Percentiles rank a stretch among this genome's conserved stretches.
These are phyloP conservation scores for Sitta europaea DNA, from an alignment of 2,113 vertebrate genomes.

Conservation along the genomic window DNA sequence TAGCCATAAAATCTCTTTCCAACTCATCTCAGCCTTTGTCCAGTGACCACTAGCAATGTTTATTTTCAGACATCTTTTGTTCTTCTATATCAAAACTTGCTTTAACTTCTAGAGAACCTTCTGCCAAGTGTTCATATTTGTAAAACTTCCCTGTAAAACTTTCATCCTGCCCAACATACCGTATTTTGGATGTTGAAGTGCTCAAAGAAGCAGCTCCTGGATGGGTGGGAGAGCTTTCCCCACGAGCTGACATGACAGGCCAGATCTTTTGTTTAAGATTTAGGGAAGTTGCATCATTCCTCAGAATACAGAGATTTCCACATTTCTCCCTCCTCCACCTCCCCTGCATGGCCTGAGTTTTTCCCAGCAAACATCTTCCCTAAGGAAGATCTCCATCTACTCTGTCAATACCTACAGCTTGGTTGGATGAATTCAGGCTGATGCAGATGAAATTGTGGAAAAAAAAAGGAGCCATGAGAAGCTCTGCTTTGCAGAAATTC, in stretches of 20 bases:
- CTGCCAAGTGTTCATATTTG: no score
- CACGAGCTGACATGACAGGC: background rate
- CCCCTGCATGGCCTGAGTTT: background rate
- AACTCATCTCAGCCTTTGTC: no score
- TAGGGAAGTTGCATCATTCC: background rate
- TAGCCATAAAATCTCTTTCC: no score
- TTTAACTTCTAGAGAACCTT: no score
- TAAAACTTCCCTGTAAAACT: no score
- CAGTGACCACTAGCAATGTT: no score
- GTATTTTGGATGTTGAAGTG: background rate
- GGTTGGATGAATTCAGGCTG: background rate
- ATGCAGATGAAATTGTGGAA: background rate
- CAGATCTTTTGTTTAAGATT: background rate
- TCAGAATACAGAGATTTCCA: background rate
- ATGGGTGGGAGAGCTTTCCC: background rate
- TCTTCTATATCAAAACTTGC: no score
- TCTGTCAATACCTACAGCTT: background rate
- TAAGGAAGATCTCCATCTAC: background rate
- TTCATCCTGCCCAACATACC: no score
- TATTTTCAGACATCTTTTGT: no score
- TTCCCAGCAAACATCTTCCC: background rate
- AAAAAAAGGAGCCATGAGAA: fast-evolving
- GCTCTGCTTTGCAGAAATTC: background rate
- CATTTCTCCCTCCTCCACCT: background rate
- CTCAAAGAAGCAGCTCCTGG: background rate